Conservation (phyloP, 2,888 invertebrate genomes). For the Drosophila birchii region DNA sequence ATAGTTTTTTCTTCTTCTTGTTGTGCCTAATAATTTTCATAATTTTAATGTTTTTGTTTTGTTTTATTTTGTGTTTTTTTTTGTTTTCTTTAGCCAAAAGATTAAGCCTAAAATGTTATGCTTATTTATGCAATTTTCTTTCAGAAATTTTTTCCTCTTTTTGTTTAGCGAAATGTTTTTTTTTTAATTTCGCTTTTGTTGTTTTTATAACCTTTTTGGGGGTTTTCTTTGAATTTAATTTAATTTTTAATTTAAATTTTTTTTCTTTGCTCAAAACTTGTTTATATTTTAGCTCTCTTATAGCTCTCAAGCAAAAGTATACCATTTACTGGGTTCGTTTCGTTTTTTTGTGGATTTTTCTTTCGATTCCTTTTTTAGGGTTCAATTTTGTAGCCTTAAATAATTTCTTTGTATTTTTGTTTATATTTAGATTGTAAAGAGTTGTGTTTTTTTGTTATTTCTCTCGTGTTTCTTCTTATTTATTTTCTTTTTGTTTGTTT, state of each 20-base stretch:
- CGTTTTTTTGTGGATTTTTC: slow-evolving; percentile 35
- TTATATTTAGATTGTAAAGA: slow-evolving; percentile 54
- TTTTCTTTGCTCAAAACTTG: slow-evolving; percentile 27
- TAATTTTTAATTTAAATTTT: slow-evolving; percentile 47
- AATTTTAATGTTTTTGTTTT: slow-evolving; percentile 38
- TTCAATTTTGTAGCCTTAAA: slow-evolving; percentile 73
- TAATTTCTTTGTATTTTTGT: slow-evolving; percentile 78
- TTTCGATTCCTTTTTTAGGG: slow-evolving; percentile 39
- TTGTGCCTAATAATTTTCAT: slow-evolving; percentile 40
- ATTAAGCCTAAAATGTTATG: slow-evolving; percentile 75
- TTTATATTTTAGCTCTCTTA: slow-evolving; percentile 35
- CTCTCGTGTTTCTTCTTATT: slow-evolving; percentile 20
- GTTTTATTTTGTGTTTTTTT: slow-evolving; percentile 37
- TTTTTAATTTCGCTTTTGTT: slow-evolving; percentile 29
- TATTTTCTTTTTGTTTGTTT: slow-evolving; percentile 16
- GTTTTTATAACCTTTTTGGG: slow-evolving; percentile 71
- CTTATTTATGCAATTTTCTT: slow-evolving; percentile 62
- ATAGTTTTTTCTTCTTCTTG: slow-evolving; percentile 35
- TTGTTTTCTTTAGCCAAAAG: slow-evolving; percentile 70
- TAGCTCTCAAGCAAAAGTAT: slow-evolving; percentile 72
- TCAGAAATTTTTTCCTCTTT: slow-evolving; percentile 59
- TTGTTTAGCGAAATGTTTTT: slow-evolving; percentile 52
- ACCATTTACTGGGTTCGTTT: slow-evolving; percentile 54
- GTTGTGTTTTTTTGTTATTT: slow-evolving; percentile 10
- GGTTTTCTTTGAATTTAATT: slow-evolving; percentile 59